Evolutionary conservation across 2,797 vertebrate species (phyloP), one percentile per base, ranked within the genome.

Genomic region (Tolypeutes matacus): DNA sequence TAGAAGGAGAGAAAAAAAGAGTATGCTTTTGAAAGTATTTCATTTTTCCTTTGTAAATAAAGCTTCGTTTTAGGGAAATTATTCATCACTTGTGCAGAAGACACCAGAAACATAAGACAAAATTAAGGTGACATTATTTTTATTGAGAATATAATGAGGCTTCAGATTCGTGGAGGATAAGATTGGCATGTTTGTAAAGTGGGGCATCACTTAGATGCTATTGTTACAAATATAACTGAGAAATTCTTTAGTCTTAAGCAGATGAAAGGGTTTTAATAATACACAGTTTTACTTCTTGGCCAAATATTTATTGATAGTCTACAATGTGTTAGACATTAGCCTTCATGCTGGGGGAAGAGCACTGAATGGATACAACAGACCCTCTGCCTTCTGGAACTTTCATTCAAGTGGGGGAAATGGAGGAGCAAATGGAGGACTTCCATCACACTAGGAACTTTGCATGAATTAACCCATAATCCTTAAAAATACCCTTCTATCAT

Each of bases 111-210:
- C 3, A 18, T 25, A 17, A 76, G 51, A 27, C 81, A 93, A 23
- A 84, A 91, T 86, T 91, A 97, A 93, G 93, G 29, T 2, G 51
- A 20, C 6, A 29, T 83, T 92, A 49, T 95, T 88, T 85, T 97
- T 94, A 95, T 64, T 90, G 62, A 27, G 23, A 86, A 94, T 97
- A 96, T 73, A 95, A 84, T 95, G 73, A 93, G 64, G 46, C 80
- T 29, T 93, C 56, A 82, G 46, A 51, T 94, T 85, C 86, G 18
- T 93, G 42, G 75, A 92, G 21, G 20, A 13, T 91, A 86, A 90
- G 96, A 89, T 84, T 86, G 91, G 42, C 58, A 51, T 96, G 60
- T 97, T 56, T 64, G 11, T 46, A 62, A 90, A 91, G 91, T 91
- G 96, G 93, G 62, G 62, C 15, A 84, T 91, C 4, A 51, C 53